Evolutionary conservation across 1,140 invertebrate genomes (phyloP), one percentile per base, ranked within the genome.

Genomic region (Cecropterus lyciades): DNA sequence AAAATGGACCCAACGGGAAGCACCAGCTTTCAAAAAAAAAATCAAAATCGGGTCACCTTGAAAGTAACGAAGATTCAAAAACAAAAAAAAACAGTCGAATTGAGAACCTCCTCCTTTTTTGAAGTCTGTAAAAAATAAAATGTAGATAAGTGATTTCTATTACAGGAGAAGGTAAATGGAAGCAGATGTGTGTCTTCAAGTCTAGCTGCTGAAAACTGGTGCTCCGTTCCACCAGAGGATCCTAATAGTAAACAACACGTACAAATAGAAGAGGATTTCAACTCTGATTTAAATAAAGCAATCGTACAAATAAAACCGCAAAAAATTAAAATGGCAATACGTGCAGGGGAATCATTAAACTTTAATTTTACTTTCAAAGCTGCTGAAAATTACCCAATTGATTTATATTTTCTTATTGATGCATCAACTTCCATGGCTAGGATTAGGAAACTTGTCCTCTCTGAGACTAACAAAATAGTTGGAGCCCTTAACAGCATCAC

Each of bases 321-420:
- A 65, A 70, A 65, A 49, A 72, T 84, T 7, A 69, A 80, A 24
- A 56, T 91, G 2, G 24, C 67, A 6, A 30, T 89, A 10, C 76
- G 91, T 59, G 67, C 76, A 9, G 87, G 89, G 20, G 67, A 80
- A 30, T 15, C 67, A 6, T 16, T 72, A 11, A 46, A 72, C 17
- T 88, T 92, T 53, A 43, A 69, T 0, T 81, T 93, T 40, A 73
- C 77, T 4, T 95, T 94, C 52, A 93, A 93, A 53, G 92, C 92
- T 67, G 96, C 96, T 1, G 93, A 95, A 70, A 95, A 97, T 83
- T 98, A 98, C 89, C 97, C 97, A 0, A 95, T 98, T 0, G 97
- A 98, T 91, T 85, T 98, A 3, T 98, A 98, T 85, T 98, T 97
- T 79, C 91, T 98, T 0, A 96, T 98, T 94, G 97, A 98, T 80